These are phyloP conservation scores for Probaryconus sp. DNA, from an alignment of 1,140 invertebrate species.

Conservation along the genomic window DNA sequence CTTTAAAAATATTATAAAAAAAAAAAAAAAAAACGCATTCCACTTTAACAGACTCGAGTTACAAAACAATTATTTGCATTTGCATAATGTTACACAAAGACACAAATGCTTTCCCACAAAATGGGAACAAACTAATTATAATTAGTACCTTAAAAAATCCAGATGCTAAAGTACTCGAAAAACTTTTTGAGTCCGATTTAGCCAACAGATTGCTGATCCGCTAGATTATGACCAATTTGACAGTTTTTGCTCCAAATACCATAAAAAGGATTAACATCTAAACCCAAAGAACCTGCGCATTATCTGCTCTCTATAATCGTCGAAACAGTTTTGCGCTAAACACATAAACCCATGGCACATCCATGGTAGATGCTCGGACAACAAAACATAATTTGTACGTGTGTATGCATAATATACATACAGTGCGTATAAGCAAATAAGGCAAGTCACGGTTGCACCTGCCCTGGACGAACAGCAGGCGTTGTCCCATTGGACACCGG, in stretches of 20 bases:
- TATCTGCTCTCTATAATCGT: conserved; percentile 20
- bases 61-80: too few species aligned
- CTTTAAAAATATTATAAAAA: too few species aligned
- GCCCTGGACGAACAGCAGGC: conserved; percentile 64
- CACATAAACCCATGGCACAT: conserved; percentile 36
- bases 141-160: too few species aligned
- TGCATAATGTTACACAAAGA: too few species aligned
- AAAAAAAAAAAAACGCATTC: conserved; percentile 19
- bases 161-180: too few species aligned
- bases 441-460: conserved; percentile 74
- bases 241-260: background rate
- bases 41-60: too few species aligned
- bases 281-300: background rate
- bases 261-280: conserved; percentile 20
- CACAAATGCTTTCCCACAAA: too few species aligned
- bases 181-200: background rate
- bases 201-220: conserved; percentile 8
- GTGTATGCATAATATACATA: conserved; percentile 54
- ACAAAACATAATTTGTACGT: conserved; percentile 43
- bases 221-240: conserved; percentile 9
- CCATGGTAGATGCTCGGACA: conserved; percentile 18
- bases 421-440: conserved; percentile 62
- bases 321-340: conserved; percentile 29
- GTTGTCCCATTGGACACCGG: conserved; percentile 65
- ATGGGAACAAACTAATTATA: too few species aligned